These are phyloP conservation scores for Leptobrachium ailaonicum DNA, from an alignment of 2,113 vertebrate genomes.

Conservation along the genomic window DNA sequence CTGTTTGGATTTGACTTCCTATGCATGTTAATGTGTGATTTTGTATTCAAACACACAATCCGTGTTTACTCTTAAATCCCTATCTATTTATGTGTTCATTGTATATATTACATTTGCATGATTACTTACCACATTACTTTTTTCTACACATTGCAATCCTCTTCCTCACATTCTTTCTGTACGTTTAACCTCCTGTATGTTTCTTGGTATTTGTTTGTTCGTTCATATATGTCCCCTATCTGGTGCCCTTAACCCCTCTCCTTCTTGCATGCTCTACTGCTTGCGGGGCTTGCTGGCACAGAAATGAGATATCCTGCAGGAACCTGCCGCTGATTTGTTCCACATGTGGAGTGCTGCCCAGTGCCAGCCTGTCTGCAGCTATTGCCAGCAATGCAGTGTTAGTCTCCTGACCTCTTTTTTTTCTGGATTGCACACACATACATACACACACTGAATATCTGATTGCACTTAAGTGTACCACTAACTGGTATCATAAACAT, in stretches of 20 bases:
- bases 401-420: conserved; percentile 66
- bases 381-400: conserved; percentile 95
- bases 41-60: conserved; percentile 10
- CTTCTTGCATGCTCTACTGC: conserved; percentile 48
- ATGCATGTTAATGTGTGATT: not conserved
- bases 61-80: conserved; percentile 11
- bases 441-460: not conserved
- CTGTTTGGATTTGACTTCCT: conserved; percentile 47
- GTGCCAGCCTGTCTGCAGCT: conserved; percentile 85
- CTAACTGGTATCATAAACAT: not conserved
- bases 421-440: not conserved
- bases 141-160: conserved; percentile 11
- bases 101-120: conserved; percentile 20
- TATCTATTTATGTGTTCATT: not conserved
- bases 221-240: conserved; percentile 48
- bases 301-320: conserved; percentile 71
- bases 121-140: conserved; percentile 17
- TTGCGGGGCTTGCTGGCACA: conserved; percentile 11
- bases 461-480: too few relatives aligned
- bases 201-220: conserved; percentile 44
- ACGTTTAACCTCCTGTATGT: not conserved
- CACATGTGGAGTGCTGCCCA: conserved; percentile 94
- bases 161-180: conserved; percentile 5
- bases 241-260: conserved; percentile 51
- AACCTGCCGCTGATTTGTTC: conserved; percentile 95